phyloP scores from a whole-genome alignment of 2,888 invertebrate species.

The Periphyllus acericola region DNA sequence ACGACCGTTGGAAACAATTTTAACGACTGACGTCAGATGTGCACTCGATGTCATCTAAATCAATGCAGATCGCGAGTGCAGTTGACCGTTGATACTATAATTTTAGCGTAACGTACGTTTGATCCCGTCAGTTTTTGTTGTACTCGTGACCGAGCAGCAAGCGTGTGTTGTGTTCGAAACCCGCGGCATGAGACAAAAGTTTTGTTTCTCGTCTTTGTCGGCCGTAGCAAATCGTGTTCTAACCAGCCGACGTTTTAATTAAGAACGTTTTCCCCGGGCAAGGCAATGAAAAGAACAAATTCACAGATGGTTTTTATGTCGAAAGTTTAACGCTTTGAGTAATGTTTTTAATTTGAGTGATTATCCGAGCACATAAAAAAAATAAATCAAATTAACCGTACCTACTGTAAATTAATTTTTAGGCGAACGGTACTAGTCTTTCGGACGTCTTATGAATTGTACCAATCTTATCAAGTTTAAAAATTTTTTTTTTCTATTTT shows the following conservation, averaged over 20 bases:
- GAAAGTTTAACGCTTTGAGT: conserved; percentile 30
- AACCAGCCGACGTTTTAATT: conserved; percentile 37
- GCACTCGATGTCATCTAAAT: not conserved
- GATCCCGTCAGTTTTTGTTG: not conserved
- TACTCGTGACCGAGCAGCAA: not conserved
- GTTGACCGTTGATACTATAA: too few relatives aligned
- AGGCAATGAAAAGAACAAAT: conserved; percentile 25
- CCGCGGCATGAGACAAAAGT: conserved; percentile 12
- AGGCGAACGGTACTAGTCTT: not conserved
- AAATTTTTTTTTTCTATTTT: not conserved
- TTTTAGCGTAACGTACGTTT: too few relatives aligned
- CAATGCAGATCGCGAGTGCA: too few relatives aligned
- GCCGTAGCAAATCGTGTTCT: not conserved
- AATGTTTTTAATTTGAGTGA: conserved; percentile 22
- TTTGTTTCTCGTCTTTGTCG: not conserved
- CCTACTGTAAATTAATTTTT: not conserved
- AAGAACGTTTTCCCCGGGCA: conserved; percentile 2
- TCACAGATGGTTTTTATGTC: conserved; percentile 41
- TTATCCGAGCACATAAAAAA: conserved; percentile 3
- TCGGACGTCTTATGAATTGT: not conserved
- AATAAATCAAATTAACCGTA: not conserved
- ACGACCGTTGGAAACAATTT: too few relatives aligned
- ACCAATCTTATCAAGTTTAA: not conserved
- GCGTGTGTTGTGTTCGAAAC: not conserved
- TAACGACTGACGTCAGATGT: too few relatives aligned